Evolutionary conservation across 2,888 invertebrate species (phyloP), one percentile per base, ranked within the genome.

Genomic region (Cheilosia impressa): DNA sequence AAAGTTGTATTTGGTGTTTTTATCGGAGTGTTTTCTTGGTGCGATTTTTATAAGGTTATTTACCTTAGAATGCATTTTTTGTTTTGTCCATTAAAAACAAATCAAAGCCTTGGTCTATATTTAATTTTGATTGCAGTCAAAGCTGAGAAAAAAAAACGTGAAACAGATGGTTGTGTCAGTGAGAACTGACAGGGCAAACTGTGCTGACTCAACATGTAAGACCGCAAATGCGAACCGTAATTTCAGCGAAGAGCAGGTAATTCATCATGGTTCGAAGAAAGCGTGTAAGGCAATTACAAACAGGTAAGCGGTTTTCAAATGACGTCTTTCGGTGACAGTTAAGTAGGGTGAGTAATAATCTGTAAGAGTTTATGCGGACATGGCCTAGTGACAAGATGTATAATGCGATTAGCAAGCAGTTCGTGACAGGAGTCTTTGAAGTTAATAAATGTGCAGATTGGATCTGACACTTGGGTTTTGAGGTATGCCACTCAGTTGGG

Each of bases 251-350:
- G 38, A 53, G 38, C 7, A 27, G 34, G 27, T 47, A 19, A 72
- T 72, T 82, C 55, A 73, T 83, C 68, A 50, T 45, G 45, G 38
- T 83, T 83, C 68, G 73, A 57, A 34, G 78, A 57, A 81, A 69
- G 62, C 66, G 77, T 66, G 77, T 19, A 58, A 71, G 53, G 41
- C 52, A 71, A 75, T 63, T 52, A 19, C 9, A 22, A 52, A 31
- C 62, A 66, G 45, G 65, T 75, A 63, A 71, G 65, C 66, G 71
- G 66, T 62, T 68, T 62, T 68, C 15, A 52, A 69, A 63, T 83
- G 73, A 78, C 79, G 78, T 79, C 63, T 78, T 27, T 63, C 31
- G 24, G 3, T 60, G 62, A 31, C 80, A 80, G 38, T 43, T 58
- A 17, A 19, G 38, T 4, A 27, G 38, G 52, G 17, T 82, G 77